Evolutionary conservation across 1,140 invertebrate species (phyloP).

Genomic region (Myzus persicae): DNA sequence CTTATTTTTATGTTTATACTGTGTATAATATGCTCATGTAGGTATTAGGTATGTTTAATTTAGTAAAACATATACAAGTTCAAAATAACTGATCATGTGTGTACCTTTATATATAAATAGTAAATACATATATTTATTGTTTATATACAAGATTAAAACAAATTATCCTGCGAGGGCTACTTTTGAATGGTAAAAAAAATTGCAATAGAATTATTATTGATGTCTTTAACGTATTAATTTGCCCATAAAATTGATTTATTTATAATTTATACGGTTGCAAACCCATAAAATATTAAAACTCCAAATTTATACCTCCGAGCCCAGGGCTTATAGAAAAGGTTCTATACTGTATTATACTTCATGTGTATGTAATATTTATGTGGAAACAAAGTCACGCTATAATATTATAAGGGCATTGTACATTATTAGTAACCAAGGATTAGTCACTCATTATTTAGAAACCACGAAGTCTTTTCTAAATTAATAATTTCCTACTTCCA

Average conservation of each 20-base stretch:
- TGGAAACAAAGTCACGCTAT: slow-evolving; percentile 15
- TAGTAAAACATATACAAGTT: background rate
- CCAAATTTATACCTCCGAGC: background rate
- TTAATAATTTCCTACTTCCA: background rate
- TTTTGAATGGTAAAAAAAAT: background rate
- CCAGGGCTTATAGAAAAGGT: background rate
- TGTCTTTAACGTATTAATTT: slow-evolving; percentile 3
- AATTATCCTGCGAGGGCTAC: background rate
- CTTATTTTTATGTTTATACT: background rate
- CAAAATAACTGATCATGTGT: no score
- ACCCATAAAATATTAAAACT: slow-evolving; percentile 6
- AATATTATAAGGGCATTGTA: background rate
- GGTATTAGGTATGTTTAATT: background rate
- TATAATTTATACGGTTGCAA: background rate
- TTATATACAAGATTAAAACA: background rate
- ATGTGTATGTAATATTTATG: background rate
- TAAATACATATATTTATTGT: background rate
- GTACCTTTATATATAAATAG: no score
- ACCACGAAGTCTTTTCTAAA: background rate
- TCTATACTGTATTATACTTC: background rate
- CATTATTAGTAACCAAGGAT: background rate
- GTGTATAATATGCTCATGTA: background rate
- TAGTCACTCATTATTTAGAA: background rate
- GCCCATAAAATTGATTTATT: background rate
- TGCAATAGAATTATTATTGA: background rate